Base-by-base conservation (phyloP, 2,888 invertebrate species). In the Drosophila fungiperda region DNA sequence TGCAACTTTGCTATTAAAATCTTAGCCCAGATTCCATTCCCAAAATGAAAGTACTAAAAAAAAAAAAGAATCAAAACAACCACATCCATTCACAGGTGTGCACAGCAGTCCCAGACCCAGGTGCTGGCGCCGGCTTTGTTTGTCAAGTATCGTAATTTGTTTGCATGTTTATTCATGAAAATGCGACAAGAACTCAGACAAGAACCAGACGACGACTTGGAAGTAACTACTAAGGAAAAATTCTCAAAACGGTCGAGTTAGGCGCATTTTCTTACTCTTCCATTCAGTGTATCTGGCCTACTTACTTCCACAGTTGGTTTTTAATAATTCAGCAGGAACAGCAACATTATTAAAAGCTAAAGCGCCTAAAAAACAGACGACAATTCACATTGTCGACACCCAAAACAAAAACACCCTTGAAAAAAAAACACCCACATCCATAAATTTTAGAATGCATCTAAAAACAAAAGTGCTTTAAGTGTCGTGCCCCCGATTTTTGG, bases 121-220 rank as follows among this genome's bases (percentile, higher is more conserved):
- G 73, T 88, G 83, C 53, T 48, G 53, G 69, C 70, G 38, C 38
- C 42, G 63, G 65, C 62, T 72, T 45, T 80, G 78, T 68, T 71
- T 74, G 66, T 75, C 67, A 70, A 88, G 87, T 74, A 71, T 63
- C 73, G 83, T 83, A 84, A 84, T 84, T 85, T 89, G 87, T 83
- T 87, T 45, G 69, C 65, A 61, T 87, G 81, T 79, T 81, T 87
- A 81, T 83, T 81, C 84, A 83, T 87, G 68, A 55, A 49, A 63
- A 65, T 52, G 55, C 61, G 42, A 49, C 68, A 35, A 63, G 61
- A 67, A 66, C 82, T 63, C 80, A 80, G 78, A 76, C 78, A 76
- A 68, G 68, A 72, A 45, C 64, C 65, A 80, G 78, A 78, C 78
- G 50, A 42, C 8, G 61, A 53, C 66, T 59, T 54, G 55, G 45